phyloP scores from a whole-genome alignment of 1,140 invertebrate genomes.

The Brachionus koreanus region DNA sequence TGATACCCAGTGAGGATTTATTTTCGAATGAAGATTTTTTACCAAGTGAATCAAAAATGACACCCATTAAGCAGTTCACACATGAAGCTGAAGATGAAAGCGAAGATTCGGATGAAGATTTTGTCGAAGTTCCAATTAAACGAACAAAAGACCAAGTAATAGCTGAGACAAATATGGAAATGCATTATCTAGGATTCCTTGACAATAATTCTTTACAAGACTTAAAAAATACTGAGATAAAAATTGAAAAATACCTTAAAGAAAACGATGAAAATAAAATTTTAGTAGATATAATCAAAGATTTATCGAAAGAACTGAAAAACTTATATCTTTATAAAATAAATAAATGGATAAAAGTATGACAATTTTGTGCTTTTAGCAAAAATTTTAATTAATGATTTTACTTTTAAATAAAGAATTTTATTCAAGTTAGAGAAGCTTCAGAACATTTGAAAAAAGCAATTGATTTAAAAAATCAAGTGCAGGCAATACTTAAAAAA shows the following conservation, averaged over 20 bases:
- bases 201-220: not conserved
- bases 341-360: constrained; percentile 47
- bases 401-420: constrained; percentile 11
- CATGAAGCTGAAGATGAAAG: not conserved
- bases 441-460: constrained; percentile 47
- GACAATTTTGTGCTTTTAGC: not conserved
- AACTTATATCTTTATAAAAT: constrained; percentile 46
- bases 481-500: constrained; percentile 46
- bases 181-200: constrained; percentile 6
- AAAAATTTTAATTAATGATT: not conserved
- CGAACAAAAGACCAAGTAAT: not conserved
- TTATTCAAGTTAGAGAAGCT: constrained; percentile 44
- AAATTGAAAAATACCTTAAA: constrained; percentile 28
- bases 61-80: not conserved
- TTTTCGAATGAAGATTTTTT: constrained; percentile 48
- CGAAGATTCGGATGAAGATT: constrained; percentile 47
- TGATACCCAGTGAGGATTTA: constrained; percentile 55
- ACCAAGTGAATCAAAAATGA: not conserved
- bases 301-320: constrained; percentile 49
- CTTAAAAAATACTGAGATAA: constrained; percentile 25
- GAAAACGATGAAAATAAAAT: constrained; percentile 47
- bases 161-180: not conserved
- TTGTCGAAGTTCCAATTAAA: constrained; percentile 54
- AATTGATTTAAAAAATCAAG: constrained; percentile 49
- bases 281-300: constrained; percentile 49